phyloP scores from a whole-genome alignment of 2,113 vertebrate genomes.

The Panurus biarmicus region DNA sequence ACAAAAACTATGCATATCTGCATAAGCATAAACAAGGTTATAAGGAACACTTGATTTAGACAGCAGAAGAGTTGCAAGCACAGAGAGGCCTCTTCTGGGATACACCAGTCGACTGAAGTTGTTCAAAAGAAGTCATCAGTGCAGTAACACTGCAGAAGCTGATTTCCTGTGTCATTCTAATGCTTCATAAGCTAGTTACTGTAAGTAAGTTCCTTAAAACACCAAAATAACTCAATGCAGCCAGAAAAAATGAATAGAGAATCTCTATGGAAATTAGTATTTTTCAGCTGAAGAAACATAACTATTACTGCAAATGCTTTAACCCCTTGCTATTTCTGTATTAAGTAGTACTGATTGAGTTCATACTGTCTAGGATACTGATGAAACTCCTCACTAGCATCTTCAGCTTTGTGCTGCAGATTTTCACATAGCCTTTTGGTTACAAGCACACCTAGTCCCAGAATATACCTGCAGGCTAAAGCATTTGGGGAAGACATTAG shows the following conservation, averaged over 20 bases:
- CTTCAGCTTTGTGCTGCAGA: neutral
- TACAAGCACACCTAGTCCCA: neutral
- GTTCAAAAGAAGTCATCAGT: neutral
- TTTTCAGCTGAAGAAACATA: neutral
- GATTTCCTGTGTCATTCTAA: neutral
- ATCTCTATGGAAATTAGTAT: neutral
- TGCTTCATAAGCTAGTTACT: neutral
- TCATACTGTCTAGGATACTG: neutral
- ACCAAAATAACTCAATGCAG: neutral
- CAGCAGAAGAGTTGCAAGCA: neutral
- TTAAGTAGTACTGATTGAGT: neutral
- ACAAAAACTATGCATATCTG: neutral
- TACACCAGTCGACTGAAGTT: neutral
- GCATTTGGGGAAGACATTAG: neutral
- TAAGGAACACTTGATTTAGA: neutral
- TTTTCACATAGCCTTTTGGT: neutral
- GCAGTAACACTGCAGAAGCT: neutral
- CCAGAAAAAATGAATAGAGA: neutral
- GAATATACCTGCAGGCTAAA: neutral
- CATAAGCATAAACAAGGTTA: neutral
- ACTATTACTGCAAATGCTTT: neutral
- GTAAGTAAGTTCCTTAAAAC: neutral
- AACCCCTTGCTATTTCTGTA: neutral
- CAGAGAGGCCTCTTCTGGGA: neutral
- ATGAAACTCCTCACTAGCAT: neutral